Base-by-base conservation (phyloP, 2,888 invertebrate genomes). In the Drosophila pseudotakahashii region DNA sequence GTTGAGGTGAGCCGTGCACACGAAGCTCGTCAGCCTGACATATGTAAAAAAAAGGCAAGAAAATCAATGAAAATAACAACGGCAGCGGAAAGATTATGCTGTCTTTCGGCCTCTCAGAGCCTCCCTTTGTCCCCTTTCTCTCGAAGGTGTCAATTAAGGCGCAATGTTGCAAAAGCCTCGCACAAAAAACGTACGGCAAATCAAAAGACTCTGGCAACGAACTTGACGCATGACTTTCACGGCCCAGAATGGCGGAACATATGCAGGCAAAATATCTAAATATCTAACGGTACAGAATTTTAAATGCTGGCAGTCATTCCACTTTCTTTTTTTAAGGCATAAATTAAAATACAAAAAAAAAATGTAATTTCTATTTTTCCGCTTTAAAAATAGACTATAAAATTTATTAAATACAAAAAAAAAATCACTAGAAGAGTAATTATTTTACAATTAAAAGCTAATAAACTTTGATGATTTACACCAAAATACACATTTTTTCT, bases 61-160 rank as follows among this genome's bases (percentile, higher is more conserved):
- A 66, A 47, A 79, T 64, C 69, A 73, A 77, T 77, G 44, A 16
- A 30, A 47, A 47, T 32, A 71, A 60, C 71, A 58, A 30, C 39
- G 61, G 66, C 73, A 70, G 68, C 73, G 51, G 57, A 45, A 19
- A 58, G 57, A 72, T 63, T 61, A 73, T 59, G 68, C 69, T 61
- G 59, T 60, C 41, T 45, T 30, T 50, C 62, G 51, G 64, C 64
- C 64, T 47, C 47, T 47, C 47, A 66, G 36, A 48, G 67, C 48
- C 60, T 53, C 47, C 66, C 66, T 54, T 66, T 66, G 66, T 66
- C 32, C 54, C 54, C 34, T 16, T 23, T 63, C 16, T 41, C 26
- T 26, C 7, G 67, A 60, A 78, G 76, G 86, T 83, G 81, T 83
- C 86, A 84, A 86, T 86, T 86, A 78, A 77, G 76, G 73, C 79